phyloP scores from a whole-genome alignment of 2,797 vertebrate species.

The Danionella dracula region DNA sequence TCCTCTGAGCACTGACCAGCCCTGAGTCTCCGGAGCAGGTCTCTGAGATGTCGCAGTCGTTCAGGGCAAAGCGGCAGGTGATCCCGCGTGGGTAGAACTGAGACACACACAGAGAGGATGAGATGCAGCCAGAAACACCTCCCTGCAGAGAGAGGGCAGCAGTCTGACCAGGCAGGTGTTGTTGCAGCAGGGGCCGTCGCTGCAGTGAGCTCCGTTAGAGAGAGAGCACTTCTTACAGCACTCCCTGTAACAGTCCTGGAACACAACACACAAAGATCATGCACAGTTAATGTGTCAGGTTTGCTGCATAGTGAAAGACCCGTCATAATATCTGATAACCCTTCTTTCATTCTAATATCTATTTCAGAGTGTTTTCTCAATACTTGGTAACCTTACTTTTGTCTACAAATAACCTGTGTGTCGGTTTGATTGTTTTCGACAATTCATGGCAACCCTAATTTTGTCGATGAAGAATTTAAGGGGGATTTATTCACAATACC shows the following conservation, averaged over 20 bases:
- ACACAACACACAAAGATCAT: slow-evolving; percentile 37
- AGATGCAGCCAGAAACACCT: background rate
- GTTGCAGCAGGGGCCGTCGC: slow-evolving; percentile 95
- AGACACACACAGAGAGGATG: slow-evolving; percentile 28
- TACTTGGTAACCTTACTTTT: no score
- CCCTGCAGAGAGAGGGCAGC: background rate
- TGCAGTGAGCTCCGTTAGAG: slow-evolving; percentile 94
- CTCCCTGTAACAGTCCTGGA: slow-evolving; percentile 88
- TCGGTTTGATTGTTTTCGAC: no score
- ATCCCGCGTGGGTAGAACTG: slow-evolving; percentile 90
- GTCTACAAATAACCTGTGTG: no score
- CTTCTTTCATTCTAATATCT: no score
- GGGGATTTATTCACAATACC: no score
- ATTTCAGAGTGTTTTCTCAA: no score
- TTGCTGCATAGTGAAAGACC: no score
- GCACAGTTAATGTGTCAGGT: no score
- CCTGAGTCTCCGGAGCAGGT: slow-evolving; percentile 94
- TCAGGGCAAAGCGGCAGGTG: slow-evolving; percentile 89
- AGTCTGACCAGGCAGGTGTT: slow-evolving; percentile 86
- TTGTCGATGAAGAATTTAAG: no score
- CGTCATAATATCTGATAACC: no score
- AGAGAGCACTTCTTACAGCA: slow-evolving; percentile 99
- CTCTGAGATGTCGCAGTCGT: slow-evolving; percentile 95
- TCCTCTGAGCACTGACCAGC: slow-evolving; percentile 70
- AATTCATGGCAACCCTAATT: no score